Evolutionary conservation across 2,113 vertebrate species (phyloP).

Genomic region (Chrysochloris asiatica): DNA sequence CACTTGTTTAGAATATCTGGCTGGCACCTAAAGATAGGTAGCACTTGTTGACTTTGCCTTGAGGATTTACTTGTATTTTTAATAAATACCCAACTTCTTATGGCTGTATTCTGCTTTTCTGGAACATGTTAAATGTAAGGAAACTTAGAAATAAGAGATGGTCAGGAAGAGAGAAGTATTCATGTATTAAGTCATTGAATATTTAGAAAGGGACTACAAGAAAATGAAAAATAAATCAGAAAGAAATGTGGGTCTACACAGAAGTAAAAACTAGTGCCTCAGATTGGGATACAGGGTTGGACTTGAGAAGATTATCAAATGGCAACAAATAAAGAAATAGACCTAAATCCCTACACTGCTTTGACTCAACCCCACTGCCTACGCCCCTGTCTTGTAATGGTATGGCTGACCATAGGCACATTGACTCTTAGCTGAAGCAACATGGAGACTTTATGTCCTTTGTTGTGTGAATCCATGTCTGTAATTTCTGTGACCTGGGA

Average conservation of each 20-base stretch:
- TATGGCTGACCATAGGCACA: background rate
- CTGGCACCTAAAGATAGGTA: background rate
- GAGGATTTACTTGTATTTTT: background rate
- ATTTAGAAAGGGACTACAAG: background rate
- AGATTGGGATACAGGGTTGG: background rate
- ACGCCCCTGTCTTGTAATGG: background rate
- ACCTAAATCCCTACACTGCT: too few species aligned
- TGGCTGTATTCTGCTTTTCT: background rate
- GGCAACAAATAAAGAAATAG: background rate
- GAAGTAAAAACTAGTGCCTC: background rate
- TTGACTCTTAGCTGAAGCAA: background rate
- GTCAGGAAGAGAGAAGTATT: background rate
- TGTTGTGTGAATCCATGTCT: background rate
- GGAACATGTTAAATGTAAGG: background rate
- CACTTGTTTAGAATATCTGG: background rate
- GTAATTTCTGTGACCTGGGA: conserved; percentile 50
- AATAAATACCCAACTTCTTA: background rate
- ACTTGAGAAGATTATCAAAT: background rate
- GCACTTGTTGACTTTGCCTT: background rate
- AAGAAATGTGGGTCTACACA: background rate
- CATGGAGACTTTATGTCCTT: background rate
- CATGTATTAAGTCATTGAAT: background rate
- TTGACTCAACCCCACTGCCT: too few species aligned
- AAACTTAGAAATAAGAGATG: background rate
- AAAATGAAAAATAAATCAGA: background rate